Conservation (phyloP, 2,113 vertebrate species). For the Pagrus major region DNA sequence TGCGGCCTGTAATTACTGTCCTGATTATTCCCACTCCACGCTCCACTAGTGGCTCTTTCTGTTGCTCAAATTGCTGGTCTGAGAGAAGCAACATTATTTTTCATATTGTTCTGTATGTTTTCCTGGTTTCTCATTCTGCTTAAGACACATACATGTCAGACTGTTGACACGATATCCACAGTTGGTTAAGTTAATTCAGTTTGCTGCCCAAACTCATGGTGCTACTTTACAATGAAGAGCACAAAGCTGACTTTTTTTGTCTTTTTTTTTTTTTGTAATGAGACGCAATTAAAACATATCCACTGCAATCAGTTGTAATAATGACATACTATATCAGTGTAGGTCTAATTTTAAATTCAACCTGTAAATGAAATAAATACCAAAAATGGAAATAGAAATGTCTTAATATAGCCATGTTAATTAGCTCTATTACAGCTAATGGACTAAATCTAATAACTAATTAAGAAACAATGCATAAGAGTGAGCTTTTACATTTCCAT, state of each 20-base stretch:
- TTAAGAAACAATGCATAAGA: neutral
- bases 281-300: too few relatives aligned
- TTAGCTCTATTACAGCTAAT: neutral
- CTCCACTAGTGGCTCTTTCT: constrained; percentile 13
- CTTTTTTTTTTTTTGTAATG: too few relatives aligned
- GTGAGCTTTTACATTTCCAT: neutral
- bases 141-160: neutral
- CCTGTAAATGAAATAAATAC: neutral
- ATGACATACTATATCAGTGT: neutral
- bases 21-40: constrained; percentile 30
- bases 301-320: neutral
- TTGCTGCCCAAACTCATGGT: neutral
- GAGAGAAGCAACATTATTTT: neutral
- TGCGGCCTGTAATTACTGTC: constrained; percentile 50
- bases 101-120: constrained; percentile 9
- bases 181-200: neutral
- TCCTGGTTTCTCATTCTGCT: neutral
- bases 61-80: constrained; percentile 26
- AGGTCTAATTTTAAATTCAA: neutral
- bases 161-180: too few relatives aligned
- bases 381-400: too few relatives aligned
- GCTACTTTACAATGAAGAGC: neutral
- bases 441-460: neutral
- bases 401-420: neutral
- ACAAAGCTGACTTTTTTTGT: neutral